phyloP scores from a whole-genome alignment of 2,797 vertebrate genomes.

The Lycodopsis pacificus region DNA sequence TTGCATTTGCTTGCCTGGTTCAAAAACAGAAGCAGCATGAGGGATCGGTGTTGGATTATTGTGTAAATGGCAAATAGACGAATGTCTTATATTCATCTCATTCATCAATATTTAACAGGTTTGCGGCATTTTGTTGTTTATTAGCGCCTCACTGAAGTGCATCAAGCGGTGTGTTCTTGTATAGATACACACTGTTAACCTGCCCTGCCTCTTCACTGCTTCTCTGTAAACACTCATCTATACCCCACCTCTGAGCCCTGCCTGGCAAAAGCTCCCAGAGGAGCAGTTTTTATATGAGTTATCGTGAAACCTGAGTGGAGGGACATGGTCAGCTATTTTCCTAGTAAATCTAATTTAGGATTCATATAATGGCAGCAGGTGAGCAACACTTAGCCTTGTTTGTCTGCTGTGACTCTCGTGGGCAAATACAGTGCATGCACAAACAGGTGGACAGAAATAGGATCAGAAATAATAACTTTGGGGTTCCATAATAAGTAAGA shows the following conservation, averaged over 20 bases:
- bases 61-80: background rate
- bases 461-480: slow-evolving; percentile 31
- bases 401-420: slow-evolving; percentile 24
- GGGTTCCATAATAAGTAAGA: slow-evolving; percentile 29
- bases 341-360: slow-evolving; percentile 60
- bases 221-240: slow-evolving; percentile 44
- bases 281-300: slow-evolving; percentile 52
- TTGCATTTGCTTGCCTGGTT: slow-evolving; percentile 47
- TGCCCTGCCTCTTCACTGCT: slow-evolving; percentile 19
- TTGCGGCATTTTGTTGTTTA: slow-evolving; percentile 1
- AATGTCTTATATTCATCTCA: background rate
- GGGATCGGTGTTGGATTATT: slow-evolving; percentile 35
- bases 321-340: slow-evolving; percentile 48
- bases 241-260: slow-evolving; percentile 19
- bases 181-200: background rate
- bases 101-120: background rate
- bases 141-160: rapidly evolving
- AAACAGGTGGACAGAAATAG: background rate
- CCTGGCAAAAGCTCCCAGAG: slow-evolving; percentile 39
- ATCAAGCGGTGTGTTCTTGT: background rate
- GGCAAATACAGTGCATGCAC: slow-evolving; percentile 19
- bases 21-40: slow-evolving; percentile 44
- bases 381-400: slow-evolving; percentile 40
- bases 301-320: slow-evolving; percentile 65
- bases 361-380: slow-evolving; percentile 50